These are phyloP conservation scores for Octopus sinensis DNA, from an alignment of 1,140 invertebrate genomes.

Conservation along the genomic window DNA sequence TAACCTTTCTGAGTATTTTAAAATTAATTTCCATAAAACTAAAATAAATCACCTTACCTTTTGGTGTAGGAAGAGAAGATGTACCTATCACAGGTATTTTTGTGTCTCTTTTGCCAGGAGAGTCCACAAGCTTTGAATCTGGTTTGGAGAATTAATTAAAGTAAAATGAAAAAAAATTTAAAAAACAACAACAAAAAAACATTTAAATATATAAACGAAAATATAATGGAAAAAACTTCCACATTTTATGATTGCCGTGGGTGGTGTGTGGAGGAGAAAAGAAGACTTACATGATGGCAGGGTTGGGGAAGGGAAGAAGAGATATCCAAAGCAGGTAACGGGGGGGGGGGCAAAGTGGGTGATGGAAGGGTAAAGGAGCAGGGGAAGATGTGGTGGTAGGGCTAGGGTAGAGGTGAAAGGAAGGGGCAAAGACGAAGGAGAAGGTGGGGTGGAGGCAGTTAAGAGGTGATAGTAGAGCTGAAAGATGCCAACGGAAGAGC, in stretches of 20 bases:
- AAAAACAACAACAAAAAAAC: neutral
- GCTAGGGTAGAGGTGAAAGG: too few relatives aligned
- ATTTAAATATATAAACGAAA: neutral
- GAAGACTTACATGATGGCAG: neutral
- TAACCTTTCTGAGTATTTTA: neutral
- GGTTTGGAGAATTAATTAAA: neutral
- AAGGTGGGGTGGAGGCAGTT: too few relatives aligned
- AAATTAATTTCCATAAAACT: neutral
- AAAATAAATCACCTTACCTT: neutral
- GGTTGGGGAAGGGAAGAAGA: neutral
- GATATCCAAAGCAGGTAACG: neutral
- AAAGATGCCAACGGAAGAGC: too few relatives aligned
- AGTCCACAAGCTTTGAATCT: neutral
- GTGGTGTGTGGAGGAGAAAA: neutral
- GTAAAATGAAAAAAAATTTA: neutral
- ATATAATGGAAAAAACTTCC: neutral
- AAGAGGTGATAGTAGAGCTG: too few relatives aligned
- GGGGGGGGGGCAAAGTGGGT: too few relatives aligned
- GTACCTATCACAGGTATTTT: slow-evolving; percentile 2
- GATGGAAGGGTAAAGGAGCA: too few relatives aligned
- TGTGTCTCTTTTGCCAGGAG: neutral
- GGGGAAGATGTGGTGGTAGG: too few relatives aligned
- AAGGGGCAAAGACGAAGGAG: too few relatives aligned
- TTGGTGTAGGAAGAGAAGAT: neutral
- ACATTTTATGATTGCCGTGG: neutral